Evolutionary conservation across 2,797 vertebrate species (phyloP), one percentile per base, ranked within the genome.

Genomic region (Hydrocynus forskahlii): DNA sequence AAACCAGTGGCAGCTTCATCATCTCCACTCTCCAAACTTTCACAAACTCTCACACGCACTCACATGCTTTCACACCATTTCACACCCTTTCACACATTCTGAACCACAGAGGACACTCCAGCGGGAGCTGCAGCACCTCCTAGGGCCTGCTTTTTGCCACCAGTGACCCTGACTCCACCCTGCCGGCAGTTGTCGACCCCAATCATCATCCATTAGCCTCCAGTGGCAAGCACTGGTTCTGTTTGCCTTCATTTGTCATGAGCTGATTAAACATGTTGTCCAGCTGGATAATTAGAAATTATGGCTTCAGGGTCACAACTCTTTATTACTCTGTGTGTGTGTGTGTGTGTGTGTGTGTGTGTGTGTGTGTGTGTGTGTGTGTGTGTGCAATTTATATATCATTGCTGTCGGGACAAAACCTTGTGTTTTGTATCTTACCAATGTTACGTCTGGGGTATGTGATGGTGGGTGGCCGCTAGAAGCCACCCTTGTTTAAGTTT

Each of bases 261-360:
- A 23, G 60, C 25, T 81, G 80, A 81, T 81, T 81, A 76, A 76
- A 76, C 66, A 57, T 60, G 59, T 69, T 64, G 80, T 77, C 57
- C 57, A 7, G 75, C 21, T 43, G 8, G 74, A 72, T 81, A 71
- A 77, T 77, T 81, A 71, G 64, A 70, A 55, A 76, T 29, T 50
- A 71, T 19, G 7, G 45, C 80, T 74, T 81, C n/a, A 2, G 75
- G 80, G 55, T 71, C 48, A 16, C 13, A n/a, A 29, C 45, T 43
- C 14, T 60, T 75, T 81, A 81, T 64, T 54, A n/a, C 43, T 50
- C 16, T 59, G 57, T 23, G 21, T 71, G 73, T 43, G 17, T 62
- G 25, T 69, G 21, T 81, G 66, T 69, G 62, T 59, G 74, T 70
- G 74, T 75, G 71, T 81, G 38, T 59, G 64, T 48, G 77, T 45